Base-by-base conservation (phyloP, 2,888 invertebrate genomes). In the Sinhomidia bicolor region DNA sequence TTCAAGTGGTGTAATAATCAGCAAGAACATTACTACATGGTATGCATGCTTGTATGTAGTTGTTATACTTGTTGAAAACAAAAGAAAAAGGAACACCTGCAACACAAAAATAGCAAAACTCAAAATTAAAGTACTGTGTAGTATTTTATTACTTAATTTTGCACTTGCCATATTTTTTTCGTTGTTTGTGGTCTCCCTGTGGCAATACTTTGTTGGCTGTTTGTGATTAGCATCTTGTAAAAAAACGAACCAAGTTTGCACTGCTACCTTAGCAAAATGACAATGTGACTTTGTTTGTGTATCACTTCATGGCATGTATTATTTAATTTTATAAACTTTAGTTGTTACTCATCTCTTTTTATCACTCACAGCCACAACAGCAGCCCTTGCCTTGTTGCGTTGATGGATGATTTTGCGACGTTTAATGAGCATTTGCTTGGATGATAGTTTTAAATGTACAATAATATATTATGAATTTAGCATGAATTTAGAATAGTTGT, bases 131-230 rank as follows among this genome's bases (percentile, higher is more conserved):
- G 36, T 14, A 60, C 12, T 65, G 32, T 9, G 14, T 32, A 1
- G 14, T 12, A 1, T 60, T 60, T 60, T 57, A 26, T 62, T 65
- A 60, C 65, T 65, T 65, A 65, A 65, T 65, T 65, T 36, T 17
- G 32, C 65, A 65, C 65, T 65, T 65, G 65, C n/a, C 65, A 36
- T 20, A 65, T 36, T 65, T 62, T 65, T 36, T n/a, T n/a, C 36
- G 65, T 32, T 65, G 65, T 36, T 17, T 65, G n/a, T 36, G 32
- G 29, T n/a, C n/a, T n/a, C n/a, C 32, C n/a, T 14, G 32, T 32
- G 65, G 51, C 51, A 51, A 51, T 51, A 51, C n/a, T 51, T n/a
- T 26, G 14, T 60, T 14, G 6, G 17, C 54, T 26, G n/a, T n/a
- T n/a, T n/a, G n/a, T n/a, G n/a, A n/a, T n/a, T 26, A 10, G 14